Evolutionary conservation across 2,888 invertebrate genomes (phyloP), one percentile per base, ranked within the genome.

Genomic region (Galeopsomyia nigrocyanea): DNA sequence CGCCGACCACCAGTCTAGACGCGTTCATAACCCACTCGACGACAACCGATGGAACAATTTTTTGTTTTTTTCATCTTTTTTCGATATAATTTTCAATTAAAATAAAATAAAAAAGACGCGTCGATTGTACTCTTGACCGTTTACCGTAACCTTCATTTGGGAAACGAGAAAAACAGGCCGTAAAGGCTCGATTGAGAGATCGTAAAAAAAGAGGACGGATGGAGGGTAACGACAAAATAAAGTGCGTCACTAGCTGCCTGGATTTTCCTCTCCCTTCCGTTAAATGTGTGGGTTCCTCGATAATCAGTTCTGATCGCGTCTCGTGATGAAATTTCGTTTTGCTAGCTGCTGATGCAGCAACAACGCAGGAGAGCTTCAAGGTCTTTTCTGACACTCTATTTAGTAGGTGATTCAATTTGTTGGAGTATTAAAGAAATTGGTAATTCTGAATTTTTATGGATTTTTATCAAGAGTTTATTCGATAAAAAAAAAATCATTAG

Each of bases 1-100:
- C 69, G 73, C 65, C 73, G 60, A 46, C 16, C 16, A 19, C 57
- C 13, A 39, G 73, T 73, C 73, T 73, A 73, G 69, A 73, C 69
- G 57, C 66, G 69, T 73, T 62, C 58, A 58, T 66, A 69, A 73
- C 61, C 65, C 9, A 9, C 13, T 57, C 49, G n/a, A 46, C 14
- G 55, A 16, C n/a, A 49, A 22, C 3, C 22, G 49, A 21, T 9
- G 10, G 47, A 60, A 51, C 51, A 49, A 60, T 68, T 67, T 60
- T 19, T 2, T 6, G 10, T 16, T 47, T 47, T 13, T 39, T n/a
- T 56, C 2, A 64, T 64, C n/a, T n/a, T n/a, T n/a, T n/a, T n/a
- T n/a, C 46, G 55, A 64, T n/a, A 55, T 65, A 26, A 47, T 65
- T 65, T 14, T 22, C 10, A 56, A 60, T 22, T 22, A 55, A 9